These are phyloP conservation scores for Drosophila chauvacae DNA, from an alignment of 1,140 invertebrate species.

Conservation along the genomic window DNA sequence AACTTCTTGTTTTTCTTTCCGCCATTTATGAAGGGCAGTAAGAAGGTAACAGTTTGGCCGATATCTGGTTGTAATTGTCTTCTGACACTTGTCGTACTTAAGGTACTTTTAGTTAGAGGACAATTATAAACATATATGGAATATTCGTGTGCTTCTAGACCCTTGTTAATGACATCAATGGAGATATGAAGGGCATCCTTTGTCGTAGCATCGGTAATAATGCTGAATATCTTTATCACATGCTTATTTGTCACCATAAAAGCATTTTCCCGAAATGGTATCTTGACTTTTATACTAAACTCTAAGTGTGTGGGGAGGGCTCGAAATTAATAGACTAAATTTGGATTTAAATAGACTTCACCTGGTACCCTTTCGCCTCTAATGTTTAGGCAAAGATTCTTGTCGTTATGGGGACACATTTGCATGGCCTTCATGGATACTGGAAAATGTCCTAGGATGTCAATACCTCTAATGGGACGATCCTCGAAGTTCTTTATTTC, in stretches of 20 bases:
- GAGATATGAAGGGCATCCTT: slow-evolving; percentile 66
- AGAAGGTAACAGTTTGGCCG: slow-evolving; percentile 48
- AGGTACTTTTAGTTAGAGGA: slow-evolving; percentile 18
- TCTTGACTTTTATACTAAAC: slow-evolving; percentile 60
- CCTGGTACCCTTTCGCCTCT: slow-evolving; percentile 47
- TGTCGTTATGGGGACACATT: slow-evolving; percentile 35
- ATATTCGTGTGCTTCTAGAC: slow-evolving; percentile 39
- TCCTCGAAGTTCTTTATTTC: not conserved
- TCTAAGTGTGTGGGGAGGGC: slow-evolving; percentile 9
- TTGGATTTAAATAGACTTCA: not conserved
- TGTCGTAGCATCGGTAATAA: slow-evolving; percentile 69
- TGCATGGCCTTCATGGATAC: slow-evolving; percentile 13
- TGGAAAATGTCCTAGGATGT: slow-evolving; percentile 22
- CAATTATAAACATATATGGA: slow-evolving; percentile 52
- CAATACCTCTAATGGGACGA: slow-evolving; percentile 3
- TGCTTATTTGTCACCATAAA: slow-evolving; percentile 14
- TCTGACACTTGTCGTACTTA: slow-evolving; percentile 12
- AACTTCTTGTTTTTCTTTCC: slow-evolving; percentile 53
- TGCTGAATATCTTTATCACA: slow-evolving; percentile 51
- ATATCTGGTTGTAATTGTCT: slow-evolving; percentile 48
- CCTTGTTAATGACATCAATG: slow-evolving; percentile 68
- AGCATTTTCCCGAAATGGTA: slow-evolving; percentile 58
- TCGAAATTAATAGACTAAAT: not conserved
- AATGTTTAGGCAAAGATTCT: slow-evolving; percentile 48
- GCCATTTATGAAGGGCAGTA: slow-evolving; percentile 50